These are phyloP conservation scores for Chrysogorgia sp. DNA, from an alignment of 92 coral and sea anemone species.

Conservation along the genomic window DNA sequence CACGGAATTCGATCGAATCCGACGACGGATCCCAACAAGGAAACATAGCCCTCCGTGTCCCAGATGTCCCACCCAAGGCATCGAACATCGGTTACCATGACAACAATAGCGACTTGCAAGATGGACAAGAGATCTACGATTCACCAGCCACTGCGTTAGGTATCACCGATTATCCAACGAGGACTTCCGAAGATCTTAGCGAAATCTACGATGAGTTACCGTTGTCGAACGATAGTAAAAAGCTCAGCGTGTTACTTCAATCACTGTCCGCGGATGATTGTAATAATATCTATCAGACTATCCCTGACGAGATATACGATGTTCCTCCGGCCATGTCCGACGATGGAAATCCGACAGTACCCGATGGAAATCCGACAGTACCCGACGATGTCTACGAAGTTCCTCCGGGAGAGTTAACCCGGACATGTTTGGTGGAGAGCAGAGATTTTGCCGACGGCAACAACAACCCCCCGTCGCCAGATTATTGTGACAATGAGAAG, in stretches of 20 bases:
- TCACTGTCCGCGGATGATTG: slow-evolving; percentile 32
- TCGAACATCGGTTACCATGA: slow-evolving; percentile 7
- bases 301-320: slow-evolving; percentile 36
- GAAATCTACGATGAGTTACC: slow-evolving; percentile 23
- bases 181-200: background rate
- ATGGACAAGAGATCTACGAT: slow-evolving; percentile 22
- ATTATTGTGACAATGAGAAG: background rate
- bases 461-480: slow-evolving; percentile 33
- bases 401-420: slow-evolving; percentile 9
- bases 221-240: slow-evolving; percentile 4
- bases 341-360: slow-evolving; percentile 2
- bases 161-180: background rate
- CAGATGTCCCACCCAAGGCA: slow-evolving; percentile 21
- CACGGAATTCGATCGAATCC: slow-evolving; percentile 36
- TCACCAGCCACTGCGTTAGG: slow-evolving; percentile 44
- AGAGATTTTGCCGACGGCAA: slow-evolving; percentile 22
- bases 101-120: slow-evolving; percentile 7
- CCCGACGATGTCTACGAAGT: slow-evolving; percentile 32
- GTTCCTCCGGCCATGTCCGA: slow-evolving; percentile 20
- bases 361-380: background rate
- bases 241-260: background rate
- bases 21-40: slow-evolving; percentile 37
- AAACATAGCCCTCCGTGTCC: background rate
- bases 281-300: slow-evolving; percentile 67
- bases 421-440: background rate